phyloP scores from a whole-genome alignment of 2,797 vertebrate genomes.

The Oreonectes daqikongensis region DNA sequence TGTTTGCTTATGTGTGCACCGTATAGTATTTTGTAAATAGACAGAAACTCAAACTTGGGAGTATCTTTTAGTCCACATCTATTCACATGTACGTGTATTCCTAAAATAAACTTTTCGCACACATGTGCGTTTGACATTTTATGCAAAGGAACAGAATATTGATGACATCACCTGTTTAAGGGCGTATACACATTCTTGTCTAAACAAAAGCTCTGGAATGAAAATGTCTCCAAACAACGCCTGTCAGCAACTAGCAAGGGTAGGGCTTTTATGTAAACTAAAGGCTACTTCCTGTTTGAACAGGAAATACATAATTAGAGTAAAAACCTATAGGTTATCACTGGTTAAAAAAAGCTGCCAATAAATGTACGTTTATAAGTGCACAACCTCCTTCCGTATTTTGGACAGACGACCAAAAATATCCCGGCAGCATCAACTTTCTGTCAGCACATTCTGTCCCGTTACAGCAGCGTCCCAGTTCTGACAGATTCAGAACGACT shows the following conservation, averaged over 20 bases:
- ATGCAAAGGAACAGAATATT: neutral
- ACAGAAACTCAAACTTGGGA: neutral
- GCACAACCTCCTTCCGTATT: no score
- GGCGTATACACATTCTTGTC: neutral
- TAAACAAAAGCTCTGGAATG: neutral
- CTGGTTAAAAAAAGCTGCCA: no score
- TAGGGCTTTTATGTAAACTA: no score
- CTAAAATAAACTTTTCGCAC: neutral
- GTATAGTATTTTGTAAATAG: neutral
- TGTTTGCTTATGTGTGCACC: neutral
- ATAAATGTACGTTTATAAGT: no score
- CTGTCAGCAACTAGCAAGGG: neutral
- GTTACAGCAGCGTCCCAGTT: conserved; percentile 19
- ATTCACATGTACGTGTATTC: neutral
- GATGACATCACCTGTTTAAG: neutral
- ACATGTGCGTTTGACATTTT: neutral
- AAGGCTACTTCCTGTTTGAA: neutral
- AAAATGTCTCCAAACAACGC: neutral
- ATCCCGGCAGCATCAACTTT: no score
- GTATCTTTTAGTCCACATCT: neutral
- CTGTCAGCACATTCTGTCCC: neutral
- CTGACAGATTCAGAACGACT: conserved; percentile 10
- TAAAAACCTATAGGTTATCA: no score
- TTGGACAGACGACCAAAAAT: no score
- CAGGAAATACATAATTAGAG: no score